phyloP scores from a whole-genome alignment of 2,797 vertebrate species.

The Erpetoichthys calabaricus region DNA sequence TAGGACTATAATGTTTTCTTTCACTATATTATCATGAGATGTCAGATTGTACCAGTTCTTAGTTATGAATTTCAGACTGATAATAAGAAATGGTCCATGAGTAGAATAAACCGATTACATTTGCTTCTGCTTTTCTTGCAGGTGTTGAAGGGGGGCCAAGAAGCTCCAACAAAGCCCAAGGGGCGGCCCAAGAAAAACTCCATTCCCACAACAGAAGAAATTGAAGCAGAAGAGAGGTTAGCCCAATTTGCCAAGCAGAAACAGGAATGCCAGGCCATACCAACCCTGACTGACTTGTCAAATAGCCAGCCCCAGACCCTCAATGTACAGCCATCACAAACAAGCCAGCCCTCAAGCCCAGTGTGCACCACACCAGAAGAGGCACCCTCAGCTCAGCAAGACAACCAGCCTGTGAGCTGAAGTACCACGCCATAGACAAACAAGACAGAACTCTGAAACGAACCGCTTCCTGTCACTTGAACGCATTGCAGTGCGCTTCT shows the following conservation, averaged over 20 bases:
- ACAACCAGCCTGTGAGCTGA: constrained; percentile 45
- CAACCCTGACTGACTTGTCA: constrained; percentile 10
- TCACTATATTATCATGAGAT: too few species aligned
- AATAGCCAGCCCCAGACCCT: constrained; percentile 42
- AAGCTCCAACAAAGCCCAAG: constrained; percentile 95
- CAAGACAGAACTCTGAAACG: too few species aligned
- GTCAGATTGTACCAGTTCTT: too few species aligned
- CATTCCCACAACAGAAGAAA: constrained; percentile 90
- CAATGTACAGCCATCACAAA: constrained; percentile 22
- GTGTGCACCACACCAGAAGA: constrained; percentile 26
- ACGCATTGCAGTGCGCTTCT: too few species aligned
- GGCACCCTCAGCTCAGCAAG: constrained; percentile 28
- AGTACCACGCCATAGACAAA: constrained; percentile 10
- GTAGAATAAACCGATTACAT: too few species aligned
- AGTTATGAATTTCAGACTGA: too few species aligned
- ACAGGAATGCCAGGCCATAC: constrained; percentile 16
- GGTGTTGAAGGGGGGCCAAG: constrained; percentile 95
- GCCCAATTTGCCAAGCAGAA: constrained; percentile 49
- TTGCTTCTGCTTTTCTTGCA: constrained; percentile 24
- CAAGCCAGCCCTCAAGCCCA: constrained; percentile 8
- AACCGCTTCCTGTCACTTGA: too few species aligned
- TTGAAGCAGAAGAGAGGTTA: constrained; percentile 83
- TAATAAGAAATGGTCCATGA: too few species aligned
- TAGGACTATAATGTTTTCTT: too few species aligned
- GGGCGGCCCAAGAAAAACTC: constrained; percentile 98